These are phyloP conservation scores for Hyposoter dolosus DNA, from an alignment of 2,888 invertebrate genomes.

Conservation along the genomic window DNA sequence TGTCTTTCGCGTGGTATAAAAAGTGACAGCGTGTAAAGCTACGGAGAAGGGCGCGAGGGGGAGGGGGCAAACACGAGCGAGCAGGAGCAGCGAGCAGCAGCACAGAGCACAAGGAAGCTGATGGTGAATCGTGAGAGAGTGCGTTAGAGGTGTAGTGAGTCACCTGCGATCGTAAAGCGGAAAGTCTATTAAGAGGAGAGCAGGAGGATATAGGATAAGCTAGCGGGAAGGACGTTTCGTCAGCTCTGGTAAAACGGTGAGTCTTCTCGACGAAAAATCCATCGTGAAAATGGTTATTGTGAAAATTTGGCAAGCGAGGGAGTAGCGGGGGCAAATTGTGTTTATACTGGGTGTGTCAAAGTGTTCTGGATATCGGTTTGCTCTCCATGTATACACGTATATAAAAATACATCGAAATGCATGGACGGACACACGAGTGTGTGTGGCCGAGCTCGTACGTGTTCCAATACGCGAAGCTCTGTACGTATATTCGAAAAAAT, in stretches of 20 bases:
- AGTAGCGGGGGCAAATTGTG: constrained; percentile 61
- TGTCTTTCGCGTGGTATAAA: constrained; percentile 11
- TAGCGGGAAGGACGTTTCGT: constrained; percentile 40
- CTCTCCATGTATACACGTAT: constrained; percentile 40
- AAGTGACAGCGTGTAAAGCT: neutral
- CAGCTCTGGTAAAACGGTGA: constrained; percentile 68
- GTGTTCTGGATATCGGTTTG: constrained; percentile 64
- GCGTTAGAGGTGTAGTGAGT: constrained; percentile 65
- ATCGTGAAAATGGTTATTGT: neutral
- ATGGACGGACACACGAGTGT: neutral
- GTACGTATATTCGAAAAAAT: neutral
- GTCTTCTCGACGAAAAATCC: constrained; percentile 7
- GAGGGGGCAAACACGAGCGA: neutral
- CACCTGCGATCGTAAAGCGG: constrained; percentile 58
- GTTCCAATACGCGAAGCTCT: constrained; percentile 58
- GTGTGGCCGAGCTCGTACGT: constrained; percentile 44
- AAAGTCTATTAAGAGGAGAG: constrained; percentile 54
- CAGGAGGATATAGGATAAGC: constrained; percentile 16
- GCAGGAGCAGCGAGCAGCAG: neutral
- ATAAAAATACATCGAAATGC: neutral
- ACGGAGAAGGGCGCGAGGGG: neutral
- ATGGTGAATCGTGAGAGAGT: constrained; percentile 61
- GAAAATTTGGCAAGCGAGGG: neutral
- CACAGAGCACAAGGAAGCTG: constrained; percentile 70
- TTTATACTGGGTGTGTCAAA: constrained; percentile 82